Evolutionary conservation across 2,113 vertebrate species (phyloP).

Genomic region (Macaca nemestrina): DNA sequence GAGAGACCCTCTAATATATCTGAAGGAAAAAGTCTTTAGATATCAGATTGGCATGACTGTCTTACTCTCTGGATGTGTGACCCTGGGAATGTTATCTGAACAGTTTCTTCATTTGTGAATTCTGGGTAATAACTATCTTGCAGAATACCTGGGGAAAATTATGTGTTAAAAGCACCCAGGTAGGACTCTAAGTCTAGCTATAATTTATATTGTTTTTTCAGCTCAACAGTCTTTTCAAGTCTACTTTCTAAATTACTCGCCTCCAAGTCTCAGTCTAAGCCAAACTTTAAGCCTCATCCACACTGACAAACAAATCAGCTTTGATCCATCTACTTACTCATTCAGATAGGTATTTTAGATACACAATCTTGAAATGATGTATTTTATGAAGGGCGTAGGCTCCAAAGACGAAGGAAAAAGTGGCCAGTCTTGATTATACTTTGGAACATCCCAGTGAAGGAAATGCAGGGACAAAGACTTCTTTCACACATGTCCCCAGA

Average conservation of each 20-base stretch:
- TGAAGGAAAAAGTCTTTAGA: neutral
- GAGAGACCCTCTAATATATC: neutral
- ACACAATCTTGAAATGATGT: neutral
- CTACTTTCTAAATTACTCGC: neutral
- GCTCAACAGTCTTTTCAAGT: neutral
- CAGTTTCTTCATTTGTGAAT: neutral
- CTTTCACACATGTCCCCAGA: neutral
- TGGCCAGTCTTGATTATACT: neutral
- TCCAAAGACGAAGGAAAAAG: neutral
- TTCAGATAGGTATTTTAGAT: neutral
- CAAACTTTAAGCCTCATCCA: neutral
- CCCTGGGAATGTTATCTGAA: neutral
- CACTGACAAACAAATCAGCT: neutral
- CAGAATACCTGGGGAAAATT: neutral
- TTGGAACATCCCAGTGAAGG: neutral
- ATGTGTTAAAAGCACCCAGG: neutral
- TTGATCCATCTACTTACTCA: neutral
- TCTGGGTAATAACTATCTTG: neutral
- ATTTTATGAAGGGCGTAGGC: neutral
- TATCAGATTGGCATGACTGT: neutral
- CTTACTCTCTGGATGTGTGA: neutral
- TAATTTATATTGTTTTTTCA: neutral
- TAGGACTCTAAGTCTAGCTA: neutral
- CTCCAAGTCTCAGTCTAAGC: neutral
- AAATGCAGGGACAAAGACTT: neutral